phyloP scores from a whole-genome alignment of 2,888 invertebrate genomes.

The Pheosia gnoma region DNA sequence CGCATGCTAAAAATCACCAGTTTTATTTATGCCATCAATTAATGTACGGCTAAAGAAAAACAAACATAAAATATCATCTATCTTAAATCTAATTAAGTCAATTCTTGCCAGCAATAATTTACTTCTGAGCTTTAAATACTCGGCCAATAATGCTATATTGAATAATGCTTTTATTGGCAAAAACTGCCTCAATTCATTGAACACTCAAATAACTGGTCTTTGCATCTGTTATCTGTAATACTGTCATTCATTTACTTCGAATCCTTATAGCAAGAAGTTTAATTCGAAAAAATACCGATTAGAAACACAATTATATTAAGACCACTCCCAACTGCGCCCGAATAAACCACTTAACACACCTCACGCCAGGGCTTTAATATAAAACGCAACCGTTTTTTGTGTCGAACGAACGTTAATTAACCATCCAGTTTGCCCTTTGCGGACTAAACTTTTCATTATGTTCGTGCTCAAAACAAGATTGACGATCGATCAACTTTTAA shows the following conservation, averaged over 20 bases:
- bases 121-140: not conserved
- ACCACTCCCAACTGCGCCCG: slow-evolving; percentile 35
- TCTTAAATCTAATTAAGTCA: not conserved
- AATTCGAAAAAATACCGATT: slow-evolving; percentile 31
- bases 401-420: slow-evolving; percentile 57
- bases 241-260: slow-evolving; percentile 5
- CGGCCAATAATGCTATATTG: not conserved
- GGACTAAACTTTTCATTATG: slow-evolving; percentile 47
- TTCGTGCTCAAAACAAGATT: slow-evolving; percentile 40
- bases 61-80: not conserved
- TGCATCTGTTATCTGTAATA: not conserved
- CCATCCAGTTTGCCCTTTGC: slow-evolving; percentile 36
- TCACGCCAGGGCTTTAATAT: slow-evolving; percentile 49
- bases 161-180: not conserved
- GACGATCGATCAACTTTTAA: slow-evolving; percentile 55
- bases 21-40: too few relatives aligned
- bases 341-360: slow-evolving; percentile 51
- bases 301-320: slow-evolving; percentile 40
- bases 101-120: not conserved
- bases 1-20: too few relatives aligned
- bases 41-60: not conserved
- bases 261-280: not conserved
- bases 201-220: not conserved
- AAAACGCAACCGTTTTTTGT: slow-evolving; percentile 56
- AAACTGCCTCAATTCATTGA: not conserved